A percentile compares a stretch with the other conserved stretches of the same genome.
Evolutionary conservation across 2,113 vertebrate genomes (phyloP).

Genomic region (Phyllostomus hastatus): DNA sequence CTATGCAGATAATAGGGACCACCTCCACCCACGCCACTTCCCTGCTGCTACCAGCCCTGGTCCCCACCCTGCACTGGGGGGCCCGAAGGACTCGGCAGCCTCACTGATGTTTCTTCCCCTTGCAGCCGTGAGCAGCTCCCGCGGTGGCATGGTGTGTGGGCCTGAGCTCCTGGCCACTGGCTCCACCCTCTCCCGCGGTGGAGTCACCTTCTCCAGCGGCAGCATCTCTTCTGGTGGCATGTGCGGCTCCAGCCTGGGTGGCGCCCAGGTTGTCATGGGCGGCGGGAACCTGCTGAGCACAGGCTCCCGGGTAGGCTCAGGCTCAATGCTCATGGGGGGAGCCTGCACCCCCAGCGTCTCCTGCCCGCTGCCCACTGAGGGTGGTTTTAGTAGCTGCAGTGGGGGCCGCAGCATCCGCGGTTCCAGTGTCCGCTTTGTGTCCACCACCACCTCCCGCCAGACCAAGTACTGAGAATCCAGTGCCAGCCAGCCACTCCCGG

Average conservation of each 20-base stretch:
- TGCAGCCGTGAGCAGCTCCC: conserved; percentile 76
- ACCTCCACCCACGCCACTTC: background rate
- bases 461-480: conserved; percentile 61
- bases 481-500: background rate
- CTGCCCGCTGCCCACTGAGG: conserved; percentile 1
- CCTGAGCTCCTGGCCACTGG: background rate
- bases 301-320: background rate
- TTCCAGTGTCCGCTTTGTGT: conserved; percentile 67
- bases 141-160: conserved; percentile 42
- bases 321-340: background rate
- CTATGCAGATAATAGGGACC: background rate
- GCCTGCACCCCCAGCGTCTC: background rate
- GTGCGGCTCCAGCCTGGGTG: background rate
- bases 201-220: background rate
- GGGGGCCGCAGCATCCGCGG: conserved; percentile 21
- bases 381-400: conserved; percentile 59
- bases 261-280: background rate
- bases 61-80: background rate
- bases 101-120: background rate
- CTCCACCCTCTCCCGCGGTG: background rate
- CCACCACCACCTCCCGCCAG: conserved; percentile 63
- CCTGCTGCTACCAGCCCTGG: background rate
- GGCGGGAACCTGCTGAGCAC: background rate
- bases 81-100: background rate
- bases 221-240: background rate